Base-by-base conservation (phyloP, 2,113 vertebrate species). In the Tenebrosternarchus preto region DNA sequence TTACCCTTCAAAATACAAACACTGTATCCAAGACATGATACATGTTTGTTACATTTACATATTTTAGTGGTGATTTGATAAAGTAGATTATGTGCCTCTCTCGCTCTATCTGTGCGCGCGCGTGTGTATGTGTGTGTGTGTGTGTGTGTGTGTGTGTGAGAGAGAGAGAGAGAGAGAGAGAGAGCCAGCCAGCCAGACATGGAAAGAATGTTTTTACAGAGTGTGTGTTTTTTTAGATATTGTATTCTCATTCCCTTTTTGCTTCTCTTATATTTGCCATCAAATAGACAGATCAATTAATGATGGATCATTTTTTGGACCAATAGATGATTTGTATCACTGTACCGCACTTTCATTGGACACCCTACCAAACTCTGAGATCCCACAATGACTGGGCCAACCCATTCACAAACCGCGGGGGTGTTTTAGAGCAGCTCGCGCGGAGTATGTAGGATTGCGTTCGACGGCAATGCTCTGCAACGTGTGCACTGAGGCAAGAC, bases 381-480 rank as follows among this genome's bases (percentile, higher is more conserved):
- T 92, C 91, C 91, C 91, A 90, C 92, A 89, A 90, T 90, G 91
- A 90, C 93, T 91, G 95, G 96, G 95, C 91, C 92, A 94, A 93
- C 89, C 95, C 95, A 97, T 95, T 96, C 90, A 76, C 87, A 83
- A 77, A 81, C 63, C 33, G 77, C 85, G 88, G 87, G 91, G 93
- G 76, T 79, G 76, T 81, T 73, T 67, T 27, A 17, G 68, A 61
- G 50, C 22, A 43, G 64, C 67, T 53, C 73, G 72, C 57, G 7
- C 43, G 27, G 43, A 36, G 33, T 60, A 6, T 8, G 29, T 66
- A 6, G 17, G 61, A 56, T 67, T 53, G 25, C 19, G 12, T 57
- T 57, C 55, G 1, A n/a, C n/a, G 16, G 55, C 55, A 57, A 57
- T n/a, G n/a, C 55, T n/a, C 4, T 57, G 55, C 55, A 57, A 19